Percentiles rank a stretch among this genome's conserved stretches.
phyloP scores from a whole-genome alignment of 2,888 invertebrate species.

The Aphodius sticticus region DNA sequence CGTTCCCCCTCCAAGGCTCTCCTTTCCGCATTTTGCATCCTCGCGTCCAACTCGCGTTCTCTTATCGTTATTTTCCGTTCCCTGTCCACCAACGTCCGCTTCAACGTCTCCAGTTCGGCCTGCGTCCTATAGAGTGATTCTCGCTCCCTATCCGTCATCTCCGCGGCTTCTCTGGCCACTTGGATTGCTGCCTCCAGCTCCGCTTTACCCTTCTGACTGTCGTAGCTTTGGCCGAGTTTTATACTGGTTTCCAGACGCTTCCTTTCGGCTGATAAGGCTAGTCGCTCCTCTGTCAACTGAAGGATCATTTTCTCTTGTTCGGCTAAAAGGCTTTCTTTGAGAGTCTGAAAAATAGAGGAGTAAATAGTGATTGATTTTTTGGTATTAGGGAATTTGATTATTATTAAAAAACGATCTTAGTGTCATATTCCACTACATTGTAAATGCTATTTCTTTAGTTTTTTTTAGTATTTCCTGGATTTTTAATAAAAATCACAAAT shows the following conservation, averaged over 20 bases:
- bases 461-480: no score
- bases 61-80: slow-evolving; percentile 50
- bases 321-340: slow-evolving; percentile 66
- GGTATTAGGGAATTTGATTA: no score
- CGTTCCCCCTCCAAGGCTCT: slow-evolving; percentile 66
- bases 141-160: slow-evolving; percentile 56
- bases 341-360: slow-evolving; percentile 58
- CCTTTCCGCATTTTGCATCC: slow-evolving; percentile 60
- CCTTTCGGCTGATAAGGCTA: slow-evolving; percentile 58
- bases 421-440: neutral
- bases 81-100: slow-evolving; percentile 51
- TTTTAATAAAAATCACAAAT: no score
- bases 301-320: slow-evolving; percentile 67
- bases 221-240: slow-evolving; percentile 54
- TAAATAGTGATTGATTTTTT: neutral
- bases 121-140: slow-evolving; percentile 52
- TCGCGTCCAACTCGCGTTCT: slow-evolving; percentile 53
- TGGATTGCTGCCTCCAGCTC: slow-evolving; percentile 59
- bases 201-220: slow-evolving; percentile 53
- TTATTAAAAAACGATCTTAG: no score
- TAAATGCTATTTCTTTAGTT: neutral
- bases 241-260: slow-evolving; percentile 54
- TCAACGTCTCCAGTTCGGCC: slow-evolving; percentile 53
- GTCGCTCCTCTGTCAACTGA: slow-evolving; percentile 68
- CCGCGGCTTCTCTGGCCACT: slow-evolving; percentile 58